These are phyloP conservation scores for Lasioglossum figueresi DNA, from an alignment of 2,888 invertebrate species.

Conservation along the genomic window DNA sequence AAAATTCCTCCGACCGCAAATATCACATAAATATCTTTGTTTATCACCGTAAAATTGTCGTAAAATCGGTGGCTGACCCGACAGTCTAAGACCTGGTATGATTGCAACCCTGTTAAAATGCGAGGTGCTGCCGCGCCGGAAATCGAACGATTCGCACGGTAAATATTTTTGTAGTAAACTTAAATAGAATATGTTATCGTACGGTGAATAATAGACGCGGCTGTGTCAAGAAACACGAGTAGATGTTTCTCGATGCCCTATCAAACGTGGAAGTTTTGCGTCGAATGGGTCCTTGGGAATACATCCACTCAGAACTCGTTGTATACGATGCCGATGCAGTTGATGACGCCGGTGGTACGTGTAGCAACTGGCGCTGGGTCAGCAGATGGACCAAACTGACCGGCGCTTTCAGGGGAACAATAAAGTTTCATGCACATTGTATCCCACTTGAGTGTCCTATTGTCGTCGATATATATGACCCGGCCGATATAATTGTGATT, in stretches of 20 bases:
- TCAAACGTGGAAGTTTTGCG: conserved; percentile 2
- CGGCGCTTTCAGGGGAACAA: conserved; percentile 80
- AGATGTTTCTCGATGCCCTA: neutral
- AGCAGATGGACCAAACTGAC: conserved; percentile 83
- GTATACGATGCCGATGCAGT: conserved; percentile 75
- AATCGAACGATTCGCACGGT: neutral
- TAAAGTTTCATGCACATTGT: conserved; percentile 80
- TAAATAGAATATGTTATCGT: neutral
- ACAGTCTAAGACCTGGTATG: neutral
- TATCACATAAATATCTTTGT: too few species aligned
- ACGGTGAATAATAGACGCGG: conserved; percentile 20
- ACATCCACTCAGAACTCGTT: conserved; percentile 48
- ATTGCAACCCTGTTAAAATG: neutral
- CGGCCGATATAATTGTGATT: conserved; percentile 70
- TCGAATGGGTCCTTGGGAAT: conserved; percentile 54
- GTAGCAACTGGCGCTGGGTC: conserved; percentile 77
- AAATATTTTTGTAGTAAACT: conserved; percentile 1
- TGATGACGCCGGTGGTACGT: conserved; percentile 72
- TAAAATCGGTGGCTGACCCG: neutral
- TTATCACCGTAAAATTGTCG: neutral
- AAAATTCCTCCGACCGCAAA: neutral
- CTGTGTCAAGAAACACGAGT: conserved; percentile 16
- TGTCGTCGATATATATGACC: conserved; percentile 65
- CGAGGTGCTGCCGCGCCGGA: neutral
- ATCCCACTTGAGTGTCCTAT: conserved; percentile 73